Percentiles rank a stretch among this genome's conserved stretches.
Evolutionary conservation across 2,888 invertebrate species (phyloP).

Genomic region (Zeuzera pyrina): DNA sequence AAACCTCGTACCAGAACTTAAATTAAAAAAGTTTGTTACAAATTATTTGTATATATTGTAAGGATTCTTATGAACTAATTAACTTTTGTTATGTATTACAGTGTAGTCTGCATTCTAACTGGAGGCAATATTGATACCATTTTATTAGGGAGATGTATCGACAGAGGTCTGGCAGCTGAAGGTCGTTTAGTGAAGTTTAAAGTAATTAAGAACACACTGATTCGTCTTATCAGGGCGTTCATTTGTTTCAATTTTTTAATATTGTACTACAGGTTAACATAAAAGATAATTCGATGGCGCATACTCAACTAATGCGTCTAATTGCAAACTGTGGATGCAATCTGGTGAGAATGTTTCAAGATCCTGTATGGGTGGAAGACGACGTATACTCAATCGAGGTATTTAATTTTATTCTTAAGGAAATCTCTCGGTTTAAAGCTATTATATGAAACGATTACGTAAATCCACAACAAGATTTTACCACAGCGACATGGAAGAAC

Average conservation of each 20-base stretch:
- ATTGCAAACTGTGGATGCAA: slow-evolving; percentile 83
- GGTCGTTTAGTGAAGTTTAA: slow-evolving; percentile 77
- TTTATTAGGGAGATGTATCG: slow-evolving; percentile 84
- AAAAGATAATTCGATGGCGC: slow-evolving; percentile 61
- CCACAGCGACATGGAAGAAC: too few relatives aligned
- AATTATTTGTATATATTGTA: not conserved
- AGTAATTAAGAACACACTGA: slow-evolving; percentile 28
- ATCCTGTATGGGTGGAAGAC: slow-evolving; percentile 91
- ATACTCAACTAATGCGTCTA: slow-evolving; percentile 81
- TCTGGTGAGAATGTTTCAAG: slow-evolving; percentile 91
- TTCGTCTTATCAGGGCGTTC: not conserved
- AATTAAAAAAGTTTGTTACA: slow-evolving; percentile 19
- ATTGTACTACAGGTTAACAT: slow-evolving; percentile 34
- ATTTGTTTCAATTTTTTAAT: not conserved
- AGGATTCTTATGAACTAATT: not conserved
- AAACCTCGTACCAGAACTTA: slow-evolving; percentile 84
- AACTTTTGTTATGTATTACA: too few relatives aligned
- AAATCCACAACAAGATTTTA: too few relatives aligned
- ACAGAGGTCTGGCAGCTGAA: slow-evolving; percentile 89
- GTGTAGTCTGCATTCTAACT: slow-evolving; percentile 86
- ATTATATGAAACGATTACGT: not conserved
- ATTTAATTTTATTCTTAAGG: slow-evolving; percentile 3
- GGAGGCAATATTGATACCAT: slow-evolving; percentile 93
- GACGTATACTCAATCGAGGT: slow-evolving; percentile 79
- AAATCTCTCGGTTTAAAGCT: not conserved